Evolutionary conservation across 1,140 invertebrate genomes (phyloP).

Genomic region (Drosophila yakuba): DNA sequence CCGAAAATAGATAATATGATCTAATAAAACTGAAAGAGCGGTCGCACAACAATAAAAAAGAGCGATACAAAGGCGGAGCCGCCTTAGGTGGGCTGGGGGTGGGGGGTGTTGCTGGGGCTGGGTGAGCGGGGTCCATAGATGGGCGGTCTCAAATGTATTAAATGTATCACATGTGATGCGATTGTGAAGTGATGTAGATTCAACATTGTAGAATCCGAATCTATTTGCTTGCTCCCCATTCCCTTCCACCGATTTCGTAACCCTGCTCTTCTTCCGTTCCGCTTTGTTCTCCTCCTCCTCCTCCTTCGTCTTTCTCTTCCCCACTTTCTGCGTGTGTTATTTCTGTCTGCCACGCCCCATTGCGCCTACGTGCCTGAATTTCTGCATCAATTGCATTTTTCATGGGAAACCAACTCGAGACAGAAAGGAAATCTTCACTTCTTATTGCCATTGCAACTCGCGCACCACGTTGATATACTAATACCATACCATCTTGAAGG

Average conservation of each 20-base stretch:
- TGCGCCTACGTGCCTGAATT: conserved; percentile 63
- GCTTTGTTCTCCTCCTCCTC: conserved; percentile 8
- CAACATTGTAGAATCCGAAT: conserved; percentile 13
- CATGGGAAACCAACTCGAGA: conserved; percentile 52
- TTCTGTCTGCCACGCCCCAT: conserved; percentile 58
- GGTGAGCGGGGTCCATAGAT: not conserved
- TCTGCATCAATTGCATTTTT: conserved; percentile 77
- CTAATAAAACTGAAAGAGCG: conserved; percentile 79
- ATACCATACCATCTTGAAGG: not conserved
- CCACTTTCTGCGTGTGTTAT: conserved; percentile 18
- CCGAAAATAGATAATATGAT: conserved; percentile 79
- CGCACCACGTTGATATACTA: not conserved
- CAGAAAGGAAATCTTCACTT: conserved; percentile 64
- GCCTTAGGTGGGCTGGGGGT: conserved; percentile 14
- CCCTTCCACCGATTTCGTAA: conserved; percentile 1
- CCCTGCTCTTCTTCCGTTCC: conserved; percentile 24
- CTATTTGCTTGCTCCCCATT: conserved; percentile 1
- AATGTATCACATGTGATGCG: conserved; percentile 1
- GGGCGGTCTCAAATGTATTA: not conserved
- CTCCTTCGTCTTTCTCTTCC: conserved; percentile 1
- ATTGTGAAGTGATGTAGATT: not conserved
- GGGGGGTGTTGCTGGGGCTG: not conserved
- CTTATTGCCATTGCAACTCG: conserved; percentile 22
- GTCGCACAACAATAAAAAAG: conserved; percentile 70
- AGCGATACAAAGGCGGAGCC: conserved; percentile 36